Base-by-base conservation (phyloP, 1,140 invertebrate genomes). In the Tenebrio molitor region DNA sequence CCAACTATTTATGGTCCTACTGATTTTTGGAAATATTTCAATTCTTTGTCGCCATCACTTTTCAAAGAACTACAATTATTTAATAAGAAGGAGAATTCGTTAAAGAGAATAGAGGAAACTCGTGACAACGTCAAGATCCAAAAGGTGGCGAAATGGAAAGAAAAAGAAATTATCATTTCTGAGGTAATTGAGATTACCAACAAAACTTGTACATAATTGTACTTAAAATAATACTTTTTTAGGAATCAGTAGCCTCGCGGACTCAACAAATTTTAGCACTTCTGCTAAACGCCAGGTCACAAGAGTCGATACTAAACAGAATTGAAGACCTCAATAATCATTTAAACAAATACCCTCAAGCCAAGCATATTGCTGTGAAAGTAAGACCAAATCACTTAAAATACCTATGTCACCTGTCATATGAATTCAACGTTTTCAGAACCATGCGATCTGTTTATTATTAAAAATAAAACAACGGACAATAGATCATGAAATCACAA, bases 281-380 rank as follows among this genome's bases (percentile, higher is more conserved):
- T 19, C 15, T 68, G 14, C 14, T 14, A 44, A 50, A 0, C 1
- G 29, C 65, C 19, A 33, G 29, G 15, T 33, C 14, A 14, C 2
- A 17, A 10, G 1, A 44, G 6, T 8, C 29, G 0, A 53, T 29
- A 23, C 23, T 46, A 7, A 29, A 25, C 1, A 39, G 82, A 84
- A 12, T 91, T 1, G 89, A 93, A 77, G 89, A 92, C 76, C 85
- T 95, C 16, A 87, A 90, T 39, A 81, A 83, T 6, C 92, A 94
- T 80, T 80, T 95, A 0, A 86, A 89, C 53, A 86, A 90, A 67
- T 92, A 91, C 84, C 91, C 91, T 0, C 89, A 92, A 78, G 87
- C 92, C 1, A 89, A 89, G 76, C 86, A 90, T 80, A 84, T 89
- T 71, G 91, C 91, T 69, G 87, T 91, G 14, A 92, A 91, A 84